Evolutionary conservation across 53 echinoderm and acorn worm species (phyloP).

Genomic region (Apostichopus leukothele): DNA sequence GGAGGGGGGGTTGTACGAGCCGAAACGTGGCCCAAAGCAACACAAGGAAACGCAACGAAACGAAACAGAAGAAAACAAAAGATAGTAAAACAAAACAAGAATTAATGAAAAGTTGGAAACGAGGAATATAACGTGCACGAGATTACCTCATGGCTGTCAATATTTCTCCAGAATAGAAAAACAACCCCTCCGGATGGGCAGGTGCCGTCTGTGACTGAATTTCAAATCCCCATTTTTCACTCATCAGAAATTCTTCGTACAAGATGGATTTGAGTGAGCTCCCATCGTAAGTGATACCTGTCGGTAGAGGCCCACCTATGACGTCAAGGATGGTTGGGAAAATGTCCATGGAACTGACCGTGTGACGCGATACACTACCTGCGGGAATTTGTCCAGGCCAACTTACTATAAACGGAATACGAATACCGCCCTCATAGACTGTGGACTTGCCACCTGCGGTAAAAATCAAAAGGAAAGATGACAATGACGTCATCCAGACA

Average conservation of each 20-base stretch:
- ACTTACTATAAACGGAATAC: constrained; percentile 33
- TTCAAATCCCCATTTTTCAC: constrained; percentile 24
- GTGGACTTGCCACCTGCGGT: constrained; percentile 43
- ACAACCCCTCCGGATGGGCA: constrained; percentile 35
- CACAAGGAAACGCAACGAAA: too few relatives aligned
- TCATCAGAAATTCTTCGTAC: background rate
- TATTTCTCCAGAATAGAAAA: constrained; percentile 30
- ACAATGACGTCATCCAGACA: too few relatives aligned
- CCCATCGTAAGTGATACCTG: background rate
- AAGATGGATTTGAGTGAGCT: background rate
- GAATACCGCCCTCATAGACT: constrained; percentile 42
- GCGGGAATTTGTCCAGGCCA: constrained; percentile 39
- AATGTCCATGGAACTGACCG: constrained; percentile 51
- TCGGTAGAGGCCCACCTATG: constrained; percentile 1
- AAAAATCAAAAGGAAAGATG: background rate
- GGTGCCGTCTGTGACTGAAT: background rate
- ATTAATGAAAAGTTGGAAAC: too few relatives aligned
- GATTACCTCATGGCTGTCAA: constrained; percentile 37
- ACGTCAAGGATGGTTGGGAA: constrained; percentile 49
- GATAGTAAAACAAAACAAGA: background rate
- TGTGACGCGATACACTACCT: background rate
- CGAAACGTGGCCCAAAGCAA: too few relatives aligned
- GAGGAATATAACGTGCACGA: too few relatives aligned
- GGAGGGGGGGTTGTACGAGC: too few relatives aligned
- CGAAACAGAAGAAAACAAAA: background rate